A percentile compares a stretch with the other conserved stretches of the same genome.
Conservation (phyloP, 2,797 vertebrate species). For the Oreortyx pictus region DNA sequence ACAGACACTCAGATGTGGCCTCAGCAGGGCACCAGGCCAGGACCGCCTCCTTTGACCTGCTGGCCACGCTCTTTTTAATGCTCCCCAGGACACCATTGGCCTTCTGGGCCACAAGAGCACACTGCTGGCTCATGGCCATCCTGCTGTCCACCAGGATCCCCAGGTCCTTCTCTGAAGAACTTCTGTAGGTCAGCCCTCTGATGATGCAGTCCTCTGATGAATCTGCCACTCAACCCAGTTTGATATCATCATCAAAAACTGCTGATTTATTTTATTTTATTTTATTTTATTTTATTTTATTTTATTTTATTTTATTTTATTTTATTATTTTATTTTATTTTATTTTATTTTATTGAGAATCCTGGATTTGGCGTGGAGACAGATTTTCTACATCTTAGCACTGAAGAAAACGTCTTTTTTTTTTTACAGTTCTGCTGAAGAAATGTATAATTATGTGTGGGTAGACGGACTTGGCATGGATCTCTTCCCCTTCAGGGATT, state of each 20-base stretch:
- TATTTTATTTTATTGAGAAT: background rate
- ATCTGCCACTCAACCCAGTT: background rate
- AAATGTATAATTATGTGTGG: constrained; percentile 63
- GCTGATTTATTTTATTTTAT: background rate
- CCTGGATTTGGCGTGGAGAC: background rate
- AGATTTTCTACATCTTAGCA: background rate
- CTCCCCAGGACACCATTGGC: background rate
- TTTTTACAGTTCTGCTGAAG: background rate
- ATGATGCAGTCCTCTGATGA: background rate
- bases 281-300: background rate
- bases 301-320: background rate
- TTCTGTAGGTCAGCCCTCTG: background rate
- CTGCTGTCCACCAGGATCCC: background rate
- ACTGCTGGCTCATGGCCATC: background rate
- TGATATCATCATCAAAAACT: too few species aligned
- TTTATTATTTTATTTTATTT: background rate
- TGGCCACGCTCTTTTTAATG: background rate
- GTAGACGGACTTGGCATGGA: constrained; percentile 49
- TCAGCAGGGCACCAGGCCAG: background rate
- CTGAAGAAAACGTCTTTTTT: background rate
- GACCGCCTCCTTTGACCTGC: background rate
- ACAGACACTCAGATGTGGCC: background rate
- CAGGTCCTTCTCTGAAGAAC: background rate
- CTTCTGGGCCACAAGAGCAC: background rate
- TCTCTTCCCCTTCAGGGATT: constrained; percentile 53